Evolutionary conservation across 2,888 invertebrate genomes (phyloP).

Genomic region (Notodromas monacha): DNA sequence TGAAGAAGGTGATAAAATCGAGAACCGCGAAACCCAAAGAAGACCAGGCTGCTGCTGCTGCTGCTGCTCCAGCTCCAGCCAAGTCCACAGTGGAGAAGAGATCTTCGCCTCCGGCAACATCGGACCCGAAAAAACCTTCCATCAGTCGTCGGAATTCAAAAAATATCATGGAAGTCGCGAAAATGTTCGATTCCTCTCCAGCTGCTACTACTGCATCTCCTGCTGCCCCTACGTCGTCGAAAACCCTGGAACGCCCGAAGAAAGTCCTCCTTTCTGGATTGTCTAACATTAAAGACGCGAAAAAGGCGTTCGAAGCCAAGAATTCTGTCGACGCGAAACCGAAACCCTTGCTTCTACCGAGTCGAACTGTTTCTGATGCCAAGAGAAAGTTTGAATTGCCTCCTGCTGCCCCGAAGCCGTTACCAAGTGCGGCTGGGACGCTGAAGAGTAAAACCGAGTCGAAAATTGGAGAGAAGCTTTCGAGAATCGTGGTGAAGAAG

Average conservation of each 20-base stretch:
- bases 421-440: too few relatives aligned
- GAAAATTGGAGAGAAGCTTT: too few relatives aligned
- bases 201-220: too few relatives aligned
- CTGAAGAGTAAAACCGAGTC: too few relatives aligned
- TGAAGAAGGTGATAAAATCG: constrained; percentile 9
- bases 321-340: not conserved
- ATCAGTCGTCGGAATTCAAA: too few relatives aligned
- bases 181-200: not conserved
- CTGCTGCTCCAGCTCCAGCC: constrained; percentile 12
- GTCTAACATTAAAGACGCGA: not conserved
- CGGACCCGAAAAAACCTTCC: constrained; percentile 7
- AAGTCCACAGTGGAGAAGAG: too few relatives aligned
- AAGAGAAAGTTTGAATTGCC: constrained; percentile 56
- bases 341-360: constrained; percentile 32
- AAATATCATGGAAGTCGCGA: not conserved
- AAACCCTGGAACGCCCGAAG: not conserved
- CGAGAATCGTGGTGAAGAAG: too few relatives aligned
- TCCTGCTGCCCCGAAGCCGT: too few relatives aligned
- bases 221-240: not conserved
- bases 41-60: constrained; percentile 10
- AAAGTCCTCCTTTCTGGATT: not conserved
- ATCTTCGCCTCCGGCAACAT: too few relatives aligned
- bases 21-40: constrained; percentile 10
- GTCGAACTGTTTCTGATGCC: constrained; percentile 49
- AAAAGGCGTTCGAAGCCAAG: not conserved